Evolutionary conservation across 2,888 invertebrate genomes (phyloP).

Genomic region (Drosophila tripunctata): DNA sequence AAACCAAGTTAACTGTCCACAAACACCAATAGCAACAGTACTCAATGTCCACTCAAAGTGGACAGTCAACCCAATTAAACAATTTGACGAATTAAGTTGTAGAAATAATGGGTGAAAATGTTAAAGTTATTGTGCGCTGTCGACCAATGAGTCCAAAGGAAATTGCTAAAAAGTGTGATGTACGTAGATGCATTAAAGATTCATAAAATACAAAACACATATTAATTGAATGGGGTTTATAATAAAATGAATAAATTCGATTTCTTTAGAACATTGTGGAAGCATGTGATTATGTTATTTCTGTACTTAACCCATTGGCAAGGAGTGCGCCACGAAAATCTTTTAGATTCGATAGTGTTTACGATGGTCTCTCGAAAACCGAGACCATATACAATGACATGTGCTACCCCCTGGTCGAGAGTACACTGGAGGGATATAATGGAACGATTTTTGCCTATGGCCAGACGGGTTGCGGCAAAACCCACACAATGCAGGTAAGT

Average conservation of each 20-base stretch:
- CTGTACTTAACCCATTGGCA: slow-evolving; percentile 88
- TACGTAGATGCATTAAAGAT: slow-evolving; percentile 31
- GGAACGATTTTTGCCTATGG: slow-evolving; percentile 97
- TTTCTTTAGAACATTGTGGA: slow-evolving; percentile 88
- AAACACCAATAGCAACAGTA: slow-evolving; percentile 12
- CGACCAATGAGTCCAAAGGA: slow-evolving; percentile 93
- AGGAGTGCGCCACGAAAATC: slow-evolving; percentile 87
- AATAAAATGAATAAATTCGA: no score
- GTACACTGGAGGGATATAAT: slow-evolving; percentile 95
- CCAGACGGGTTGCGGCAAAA: slow-evolving; percentile 96
- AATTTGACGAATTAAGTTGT: neutral
- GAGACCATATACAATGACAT: slow-evolving; percentile 95
- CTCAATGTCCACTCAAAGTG: neutral
- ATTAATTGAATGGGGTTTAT: neutral
- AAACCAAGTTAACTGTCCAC: slow-evolving; percentile 15
- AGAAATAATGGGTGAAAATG: slow-evolving; percentile 80
- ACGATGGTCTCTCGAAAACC: slow-evolving; percentile 90
- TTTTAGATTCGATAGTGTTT: slow-evolving; percentile 94
- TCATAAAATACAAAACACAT: neutral
- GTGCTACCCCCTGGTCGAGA: slow-evolving; percentile 92
- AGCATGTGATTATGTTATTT: slow-evolving; percentile 87
- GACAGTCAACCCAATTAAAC: neutral
- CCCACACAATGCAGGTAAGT: slow-evolving; percentile 93
- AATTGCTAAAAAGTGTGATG: slow-evolving; percentile 86
- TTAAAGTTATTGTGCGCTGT: slow-evolving; percentile 85